Evolutionary conservation across 2,113 vertebrate genomes (phyloP), one percentile per base, ranked within the genome.

Genomic region (Oenanthe melanoleuca): DNA sequence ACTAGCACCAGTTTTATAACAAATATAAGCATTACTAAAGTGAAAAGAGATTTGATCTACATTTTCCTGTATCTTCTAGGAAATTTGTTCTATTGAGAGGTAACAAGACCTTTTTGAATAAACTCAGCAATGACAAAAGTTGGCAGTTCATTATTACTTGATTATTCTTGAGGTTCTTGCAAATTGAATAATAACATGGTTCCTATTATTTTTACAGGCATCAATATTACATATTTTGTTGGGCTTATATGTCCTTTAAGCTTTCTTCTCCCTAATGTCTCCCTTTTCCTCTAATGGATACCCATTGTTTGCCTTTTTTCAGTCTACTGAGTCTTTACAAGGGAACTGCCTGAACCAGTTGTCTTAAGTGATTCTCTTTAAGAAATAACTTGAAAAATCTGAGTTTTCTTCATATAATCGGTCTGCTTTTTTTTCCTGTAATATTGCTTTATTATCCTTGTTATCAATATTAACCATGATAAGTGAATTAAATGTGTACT

Each of bases 251-350:
- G 9, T 88, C 14, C 40, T 82, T 26, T 75, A 75, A 71, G 26
- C 8, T 83, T 90, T 87, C 22, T 78, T 61, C 11, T 73, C 11
- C 10, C 20, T 53, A 40, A 4, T 28, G 4, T 9, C 31, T 66
- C 28, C 16, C 2, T 65, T 70, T 29, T 12, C 1, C 2, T 0
- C 1, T 28, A 38, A 49, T 13, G 21, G 28, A 37, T 53, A 24
- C 12, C 24, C 12, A 6, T 11, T 59, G 9, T n/a, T 84, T 86
- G 6, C 18, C 14, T 38, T 83, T 65, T 77, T 56, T 69, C 16
- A 65, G 20, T 45, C 50, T 9, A 15, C 23, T 70, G 33, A 73
- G 18, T 70, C 37, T 34, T 71, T 49, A 47, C 0, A 0, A 80
- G 37, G 59, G 71, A 56, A 38, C 19, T 63, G 23, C 24, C 17